Base-by-base conservation (phyloP, 2,888 invertebrate species). In the Eilema griseolum region DNA sequence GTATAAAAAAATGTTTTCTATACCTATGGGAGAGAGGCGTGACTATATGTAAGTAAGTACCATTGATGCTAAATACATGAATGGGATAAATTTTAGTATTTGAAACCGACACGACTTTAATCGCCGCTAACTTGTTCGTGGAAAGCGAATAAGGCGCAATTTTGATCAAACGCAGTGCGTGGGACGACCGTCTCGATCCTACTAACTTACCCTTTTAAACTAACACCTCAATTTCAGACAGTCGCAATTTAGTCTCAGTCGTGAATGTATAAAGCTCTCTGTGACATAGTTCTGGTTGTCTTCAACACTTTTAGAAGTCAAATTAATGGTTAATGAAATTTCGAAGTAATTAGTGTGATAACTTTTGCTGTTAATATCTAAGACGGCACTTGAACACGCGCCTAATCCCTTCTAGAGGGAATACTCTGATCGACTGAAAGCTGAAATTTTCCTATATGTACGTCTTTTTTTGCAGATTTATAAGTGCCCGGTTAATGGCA, bases 121-220 rank as follows among this genome's bases (percentile, higher is more conserved):
- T 52, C 46, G 41, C 12, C 14, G 52, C 46, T 28, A 41, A 46
- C 28, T 23, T n/a, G 28, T 14, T 64, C n/a, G 28, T 28, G 28
- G 31, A 52, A 52, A 12, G 12, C 24, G 66, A 57, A 66, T 57
- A 66, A 16, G 57, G 31, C 20, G n/a, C n/a, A n/a, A n/a, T n/a
- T 66, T 66, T 66, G 33, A 57, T 24, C 24, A 33, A 10, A 5
- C 57, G 56, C 46, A 28, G 46, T 46, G 26, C 33, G 57, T 66
- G 11, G 57, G 57, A 61, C 3, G 31, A n/a, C 20, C 31, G 10
- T 31, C 20, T 31, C 33, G n/a, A 61, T 8, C n/a, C 28, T 33
- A 7, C 31, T 20, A 33, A 61, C 28, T 61, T 61, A 4, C 16
- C 16, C 61, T 31, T 61, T 61, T 31, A 61, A n/a, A 61, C 28